phyloP scores from a whole-genome alignment of 2,113 vertebrate species.

The Rhinopomastus cyanomelas region DNA sequence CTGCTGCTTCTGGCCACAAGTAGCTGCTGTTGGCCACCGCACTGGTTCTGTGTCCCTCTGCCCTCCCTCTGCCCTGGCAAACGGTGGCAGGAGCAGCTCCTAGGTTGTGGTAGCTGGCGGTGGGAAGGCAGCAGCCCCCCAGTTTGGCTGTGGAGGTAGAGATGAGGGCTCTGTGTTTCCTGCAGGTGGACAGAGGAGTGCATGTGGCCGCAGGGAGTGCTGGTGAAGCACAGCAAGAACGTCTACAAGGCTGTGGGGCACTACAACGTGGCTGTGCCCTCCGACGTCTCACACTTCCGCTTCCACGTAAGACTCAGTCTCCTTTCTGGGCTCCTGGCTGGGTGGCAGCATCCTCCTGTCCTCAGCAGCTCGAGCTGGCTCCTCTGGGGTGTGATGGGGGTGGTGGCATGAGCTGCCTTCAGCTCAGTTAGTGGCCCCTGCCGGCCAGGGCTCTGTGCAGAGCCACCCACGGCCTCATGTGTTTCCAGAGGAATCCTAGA shows the following conservation, averaged over 20 bases:
- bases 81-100: not conserved
- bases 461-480: rapidly evolving
- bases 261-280: slow-evolving; percentile 96
- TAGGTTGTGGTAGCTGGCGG: rapidly evolving
- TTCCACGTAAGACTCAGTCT: slow-evolving; percentile 86
- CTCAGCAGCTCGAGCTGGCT: not conserved
- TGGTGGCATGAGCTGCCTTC: rapidly evolving
- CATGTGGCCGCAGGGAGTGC: slow-evolving; percentile 96
- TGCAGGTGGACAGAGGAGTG: slow-evolving; percentile 97
- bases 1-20: not conserved
- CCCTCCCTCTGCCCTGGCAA: not conserved
- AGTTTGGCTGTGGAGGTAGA: not conserved
- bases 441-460: not conserved
- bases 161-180: not conserved
- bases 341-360: rapidly evolving
- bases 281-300: slow-evolving; percentile 96
- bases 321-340: not conserved
- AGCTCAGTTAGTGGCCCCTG: not conserved
- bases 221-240: slow-evolving; percentile 98
- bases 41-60: rapidly evolving
- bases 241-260: slow-evolving; percentile 99
- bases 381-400: rapidly evolving
- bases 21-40: not conserved
- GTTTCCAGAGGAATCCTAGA: not conserved
- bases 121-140: not conserved